Percentiles rank a stretch among this genome's conserved stretches.
Evolutionary conservation across 1,140 invertebrate genomes (phyloP).

Genomic region (Akabosia matsudoensis): DNA sequence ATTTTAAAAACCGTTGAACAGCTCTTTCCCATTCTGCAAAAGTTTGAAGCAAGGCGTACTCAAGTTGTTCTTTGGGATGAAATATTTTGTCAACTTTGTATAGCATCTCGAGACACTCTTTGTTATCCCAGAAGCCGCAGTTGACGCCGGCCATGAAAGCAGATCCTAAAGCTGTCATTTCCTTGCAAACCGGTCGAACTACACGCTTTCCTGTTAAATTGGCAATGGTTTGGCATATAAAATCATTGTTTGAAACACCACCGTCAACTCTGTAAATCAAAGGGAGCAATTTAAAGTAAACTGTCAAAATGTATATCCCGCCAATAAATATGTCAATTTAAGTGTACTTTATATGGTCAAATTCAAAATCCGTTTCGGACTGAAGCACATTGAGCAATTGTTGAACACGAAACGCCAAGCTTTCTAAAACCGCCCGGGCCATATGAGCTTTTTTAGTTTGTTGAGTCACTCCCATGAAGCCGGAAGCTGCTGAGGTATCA

Average conservation of each 20-base stretch:
- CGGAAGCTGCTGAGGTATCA: constrained; percentile 73
- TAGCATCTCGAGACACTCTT: constrained; percentile 62
- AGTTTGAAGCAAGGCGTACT: constrained; percentile 34
- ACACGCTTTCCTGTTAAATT: constrained; percentile 72
- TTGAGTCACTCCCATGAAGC: constrained; percentile 79
- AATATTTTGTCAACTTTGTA: constrained; percentile 63
- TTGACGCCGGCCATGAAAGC: constrained; percentile 74
- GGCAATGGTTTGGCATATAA: constrained; percentile 79
- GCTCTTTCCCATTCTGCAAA: constrained; percentile 64
- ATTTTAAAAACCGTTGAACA: constrained; percentile 63
- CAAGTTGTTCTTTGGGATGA: constrained; percentile 49
- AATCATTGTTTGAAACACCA: constrained; percentile 88
- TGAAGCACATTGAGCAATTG: constrained; percentile 69
- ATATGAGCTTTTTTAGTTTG: constrained; percentile 75
- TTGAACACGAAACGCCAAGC: constrained; percentile 76
- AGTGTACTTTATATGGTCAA: constrained; percentile 61
- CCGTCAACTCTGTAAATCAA: constrained; percentile 73
- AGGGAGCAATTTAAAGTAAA: constrained; percentile 18
- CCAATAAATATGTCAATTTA: background rate
- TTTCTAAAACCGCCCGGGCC: constrained; percentile 77
- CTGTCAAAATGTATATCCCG: background rate
- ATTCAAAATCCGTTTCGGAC: constrained; percentile 62
- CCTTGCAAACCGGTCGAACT: constrained; percentile 63
- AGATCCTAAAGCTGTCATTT: constrained; percentile 75
- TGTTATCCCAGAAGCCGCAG: constrained; percentile 67